Evolutionary conservation across 2,797 vertebrate species (phyloP), one percentile per base, ranked within the genome.

Genomic region (Labroides dimidiatus): DNA sequence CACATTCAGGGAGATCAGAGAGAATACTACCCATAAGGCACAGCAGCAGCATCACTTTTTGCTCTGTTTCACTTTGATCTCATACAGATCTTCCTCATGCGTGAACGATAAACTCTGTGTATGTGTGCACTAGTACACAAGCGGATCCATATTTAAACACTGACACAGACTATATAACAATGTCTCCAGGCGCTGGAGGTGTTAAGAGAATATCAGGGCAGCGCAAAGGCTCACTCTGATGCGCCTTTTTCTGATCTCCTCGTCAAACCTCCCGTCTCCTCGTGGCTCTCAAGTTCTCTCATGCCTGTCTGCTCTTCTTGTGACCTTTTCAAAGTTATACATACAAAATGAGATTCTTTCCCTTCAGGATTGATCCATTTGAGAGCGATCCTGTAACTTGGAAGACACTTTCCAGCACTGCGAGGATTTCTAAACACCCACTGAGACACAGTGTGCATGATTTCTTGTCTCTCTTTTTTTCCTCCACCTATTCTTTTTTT

Each of bases 271-370:
- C 24, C 49, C 56, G 58, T 86, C 82, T 90, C 87, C 80, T 58
- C 79, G 69, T 82, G 82, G 71, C 87, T 90, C 80, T 64, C 69
- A 63, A 83, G 82, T 90, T 90, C 86, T 87, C 79, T 68, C 67
- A 64, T 79, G 81, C 86, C 79, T 77, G 75, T 82, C 88, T 90
- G 81, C 86, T 91, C 80, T 83, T 74, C 65, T 33, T 3, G 58
- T 93, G 93, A 94, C 93, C 91, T 94, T 94, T 93, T 89, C 87
- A 89, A 91, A 92, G 86, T 90, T 87, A 93, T 92, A 89, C 89
- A 91, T 90, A 89, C 67, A 82, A 86, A 92, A 94, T 92, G 82
- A 93, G 91, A 91, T 84, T 89, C 63, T 80, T 75, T 85, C 84
- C 86, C 88, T 86, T 81, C 72, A 88, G 90, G 85, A 91, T 78